A percentile compares a stretch with the other conserved stretches of the same genome.
Evolutionary conservation across 2,888 invertebrate genomes (phyloP).

Genomic region (Mantis religiosa): DNA sequence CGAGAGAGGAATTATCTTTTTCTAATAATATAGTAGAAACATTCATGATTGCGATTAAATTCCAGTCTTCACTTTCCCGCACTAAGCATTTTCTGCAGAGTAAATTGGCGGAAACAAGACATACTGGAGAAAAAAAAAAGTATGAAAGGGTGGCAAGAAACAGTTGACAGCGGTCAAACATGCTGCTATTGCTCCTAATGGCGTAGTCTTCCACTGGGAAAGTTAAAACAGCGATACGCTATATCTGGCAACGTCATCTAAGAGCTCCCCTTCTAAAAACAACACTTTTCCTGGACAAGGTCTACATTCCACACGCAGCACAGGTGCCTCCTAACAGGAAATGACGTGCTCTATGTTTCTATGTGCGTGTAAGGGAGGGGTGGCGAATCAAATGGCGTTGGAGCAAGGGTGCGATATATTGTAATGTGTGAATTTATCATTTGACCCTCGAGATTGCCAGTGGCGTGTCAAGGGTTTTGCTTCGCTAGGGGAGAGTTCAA

Average conservation of each 20-base stretch:
- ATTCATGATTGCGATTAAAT: too few species aligned
- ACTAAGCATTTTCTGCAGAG: too few species aligned
- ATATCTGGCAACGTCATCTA: not conserved
- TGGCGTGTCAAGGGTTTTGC: not conserved
- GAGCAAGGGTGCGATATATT: not conserved
- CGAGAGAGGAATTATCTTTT: too few species aligned
- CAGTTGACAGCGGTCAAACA: not conserved
- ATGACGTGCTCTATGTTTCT: not conserved
- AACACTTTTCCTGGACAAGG: not conserved
- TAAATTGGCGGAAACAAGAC: not conserved
- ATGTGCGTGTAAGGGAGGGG: not conserved
- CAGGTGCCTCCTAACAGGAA: not conserved
- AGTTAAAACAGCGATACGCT: not conserved
- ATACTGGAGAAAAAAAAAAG: not conserved
- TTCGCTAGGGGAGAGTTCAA: not conserved
- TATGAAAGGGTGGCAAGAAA: not conserved
- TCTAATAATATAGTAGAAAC: too few species aligned
- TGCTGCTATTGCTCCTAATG: not conserved
- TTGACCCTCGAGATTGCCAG: not conserved
- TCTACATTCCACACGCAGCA: not conserved
- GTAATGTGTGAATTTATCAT: not conserved
- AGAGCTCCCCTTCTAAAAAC: not conserved
- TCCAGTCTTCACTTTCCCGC: not conserved
- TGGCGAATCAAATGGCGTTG: not conserved
- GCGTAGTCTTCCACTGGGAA: not conserved